phyloP scores from a whole-genome alignment of 2,113 vertebrate genomes.

The Mystacornis crossleyi region DNA sequence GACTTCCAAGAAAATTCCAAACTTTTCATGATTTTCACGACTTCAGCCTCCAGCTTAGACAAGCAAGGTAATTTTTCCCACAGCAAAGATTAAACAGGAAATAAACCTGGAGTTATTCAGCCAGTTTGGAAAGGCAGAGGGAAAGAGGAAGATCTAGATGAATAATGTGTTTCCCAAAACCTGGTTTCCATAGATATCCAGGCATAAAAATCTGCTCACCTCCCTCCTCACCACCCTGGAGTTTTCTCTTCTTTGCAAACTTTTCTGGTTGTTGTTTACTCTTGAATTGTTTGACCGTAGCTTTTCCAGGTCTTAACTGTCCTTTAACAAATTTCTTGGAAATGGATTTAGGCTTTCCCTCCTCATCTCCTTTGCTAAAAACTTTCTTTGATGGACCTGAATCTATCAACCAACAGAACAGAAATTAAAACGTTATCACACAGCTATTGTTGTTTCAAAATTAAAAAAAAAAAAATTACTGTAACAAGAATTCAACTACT shows the following conservation, averaged over 20 bases:
- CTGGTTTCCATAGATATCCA: background rate
- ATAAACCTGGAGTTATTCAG: background rate
- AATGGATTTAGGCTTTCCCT: conserved; percentile 38
- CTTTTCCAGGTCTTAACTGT: conserved; percentile 56
- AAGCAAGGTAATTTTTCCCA: background rate
- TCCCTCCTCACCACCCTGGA: conserved; percentile 34
- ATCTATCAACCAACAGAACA: background rate
- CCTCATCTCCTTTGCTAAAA: conserved; percentile 33
- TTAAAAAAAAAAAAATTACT: no score
- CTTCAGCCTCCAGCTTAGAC: background rate
- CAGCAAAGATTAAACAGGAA: background rate
- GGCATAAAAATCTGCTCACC: conserved; percentile 55
- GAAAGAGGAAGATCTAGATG: background rate
- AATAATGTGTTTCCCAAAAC: background rate
- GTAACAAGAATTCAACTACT: background rate
- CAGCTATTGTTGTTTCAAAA: background rate
- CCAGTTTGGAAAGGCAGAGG: background rate
- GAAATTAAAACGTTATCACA: background rate
- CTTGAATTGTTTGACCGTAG: conserved; percentile 70
- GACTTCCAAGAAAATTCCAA: background rate
- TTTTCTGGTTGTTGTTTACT: conserved; percentile 66
- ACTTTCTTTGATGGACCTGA: conserved; percentile 43
- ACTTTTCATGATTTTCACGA: background rate
- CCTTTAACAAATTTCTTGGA: conserved; percentile 71
- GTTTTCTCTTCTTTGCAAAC: conserved; percentile 67